Conservation (phyloP, 1,140 invertebrate genomes). For the Drosophila sucinea region DNA sequence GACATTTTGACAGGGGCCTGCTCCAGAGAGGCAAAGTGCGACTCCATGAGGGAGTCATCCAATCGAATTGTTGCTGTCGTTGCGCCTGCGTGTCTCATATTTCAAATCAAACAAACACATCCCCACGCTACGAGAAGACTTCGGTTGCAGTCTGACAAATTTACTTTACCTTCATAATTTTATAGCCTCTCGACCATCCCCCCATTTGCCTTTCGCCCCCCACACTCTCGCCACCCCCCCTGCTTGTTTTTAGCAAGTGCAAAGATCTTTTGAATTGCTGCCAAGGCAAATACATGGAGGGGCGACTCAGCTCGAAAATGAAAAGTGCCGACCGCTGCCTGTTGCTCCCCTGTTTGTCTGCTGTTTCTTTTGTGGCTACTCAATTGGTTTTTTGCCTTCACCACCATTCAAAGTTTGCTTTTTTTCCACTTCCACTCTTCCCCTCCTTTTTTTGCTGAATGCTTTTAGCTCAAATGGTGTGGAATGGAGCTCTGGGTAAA, state of each 20-base stretch:
- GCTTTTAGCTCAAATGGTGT: constrained; percentile 19
- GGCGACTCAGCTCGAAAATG: constrained; percentile 12
- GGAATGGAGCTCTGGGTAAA: constrained; percentile 6
- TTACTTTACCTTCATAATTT: constrained; percentile 23
- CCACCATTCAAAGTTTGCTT: background rate
- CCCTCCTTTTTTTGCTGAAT: constrained; percentile 8
- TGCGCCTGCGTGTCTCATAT: constrained; percentile 53
- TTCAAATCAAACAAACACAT: constrained; percentile 52
- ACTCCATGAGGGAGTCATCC: background rate
- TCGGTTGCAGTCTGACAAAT: constrained; percentile 52
- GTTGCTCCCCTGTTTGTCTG: constrained; percentile 10
- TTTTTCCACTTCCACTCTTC: background rate
- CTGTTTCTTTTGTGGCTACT: constrained; percentile 14
- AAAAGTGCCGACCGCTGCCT: constrained; percentile 8
- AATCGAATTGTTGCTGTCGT: constrained; percentile 13
- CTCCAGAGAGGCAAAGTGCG: background rate
- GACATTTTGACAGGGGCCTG: constrained; percentile 70
- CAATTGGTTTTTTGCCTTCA: constrained; percentile 1
- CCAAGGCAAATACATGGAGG: constrained; percentile 14
- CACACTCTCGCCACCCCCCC: background rate
- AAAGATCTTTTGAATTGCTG: constrained; percentile 46
- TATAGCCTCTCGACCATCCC: background rate
- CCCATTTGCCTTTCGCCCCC: background rate
- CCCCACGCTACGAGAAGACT: constrained; percentile 30
- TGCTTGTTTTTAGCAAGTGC: constrained; percentile 16